Evolutionary conservation across 2,797 vertebrate species (phyloP).

Genomic region (Chiroxiphia lanceolata): DNA sequence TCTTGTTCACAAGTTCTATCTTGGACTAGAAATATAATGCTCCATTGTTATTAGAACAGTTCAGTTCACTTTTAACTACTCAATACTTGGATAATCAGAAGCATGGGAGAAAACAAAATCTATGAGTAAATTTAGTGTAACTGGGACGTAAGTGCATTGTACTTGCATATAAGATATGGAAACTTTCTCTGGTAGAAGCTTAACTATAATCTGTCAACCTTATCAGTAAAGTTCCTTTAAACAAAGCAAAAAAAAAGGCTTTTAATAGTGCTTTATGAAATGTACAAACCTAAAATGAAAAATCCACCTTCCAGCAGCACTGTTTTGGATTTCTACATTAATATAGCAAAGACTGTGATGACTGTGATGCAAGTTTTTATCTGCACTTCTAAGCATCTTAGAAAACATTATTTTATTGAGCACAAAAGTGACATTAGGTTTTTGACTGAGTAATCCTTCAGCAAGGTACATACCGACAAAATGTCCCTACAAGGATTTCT

Average conservation of each 20-base stretch:
- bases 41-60: not conserved
- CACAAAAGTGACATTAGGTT: not conserved
- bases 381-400: not conserved
- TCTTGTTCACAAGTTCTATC: constrained; percentile 26
- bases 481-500: not conserved
- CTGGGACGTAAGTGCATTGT: not conserved
- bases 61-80: not conserved
- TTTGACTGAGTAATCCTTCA: not conserved
- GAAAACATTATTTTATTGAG: not conserved
- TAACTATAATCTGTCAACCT: not conserved
- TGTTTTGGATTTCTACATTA: not conserved
- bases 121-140: constrained; percentile 38
- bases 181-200: constrained; percentile 25
- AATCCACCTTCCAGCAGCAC: not conserved
- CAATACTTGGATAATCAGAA: not conserved
- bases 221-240: not conserved
- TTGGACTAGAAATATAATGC: not conserved
- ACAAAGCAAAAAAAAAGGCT: not conserved
- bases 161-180: constrained; percentile 9
- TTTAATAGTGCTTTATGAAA: not conserved
- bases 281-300: not conserved
- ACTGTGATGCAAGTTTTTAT: not conserved
- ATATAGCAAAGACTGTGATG: not conserved
- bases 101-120: constrained; percentile 46
- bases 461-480: not conserved